phyloP scores from a whole-genome alignment of 2,888 invertebrate species.

The Drosophila anomalata region DNA sequence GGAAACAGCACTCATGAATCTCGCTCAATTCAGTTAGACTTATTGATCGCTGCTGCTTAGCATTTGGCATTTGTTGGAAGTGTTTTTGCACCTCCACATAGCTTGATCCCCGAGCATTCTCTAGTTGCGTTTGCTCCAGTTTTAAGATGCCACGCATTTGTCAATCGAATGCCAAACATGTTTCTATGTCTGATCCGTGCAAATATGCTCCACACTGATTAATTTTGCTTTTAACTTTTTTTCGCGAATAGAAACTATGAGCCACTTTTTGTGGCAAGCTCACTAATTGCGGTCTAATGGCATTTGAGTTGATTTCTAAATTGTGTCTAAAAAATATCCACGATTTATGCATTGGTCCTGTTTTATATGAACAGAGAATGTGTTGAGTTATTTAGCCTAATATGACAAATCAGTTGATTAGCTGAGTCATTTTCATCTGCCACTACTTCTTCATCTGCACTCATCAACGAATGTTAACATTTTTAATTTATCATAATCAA shows the following conservation, averaged over 20 bases:
- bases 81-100: conserved; percentile 22
- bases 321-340: conserved; percentile 22
- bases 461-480: conserved; percentile 1
- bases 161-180: conserved; percentile 73
- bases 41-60: conserved; percentile 46
- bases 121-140: conserved; percentile 62
- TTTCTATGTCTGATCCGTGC: conserved; percentile 60
- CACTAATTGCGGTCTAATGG: conserved; percentile 53
- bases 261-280: conserved; percentile 26
- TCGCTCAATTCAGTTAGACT: conserved; percentile 50
- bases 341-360: conserved; percentile 5
- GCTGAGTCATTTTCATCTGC: conserved; percentile 1
- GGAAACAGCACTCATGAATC: conserved; percentile 34
- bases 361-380: conserved; percentile 1
- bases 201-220: conserved; percentile 64
- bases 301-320: conserved; percentile 29
- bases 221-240: conserved; percentile 42
- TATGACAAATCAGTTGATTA: conserved; percentile 7
- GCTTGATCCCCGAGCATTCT: conserved; percentile 41
- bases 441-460: conserved; percentile 1
- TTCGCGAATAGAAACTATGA: conserved; percentile 19
- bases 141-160: conserved; percentile 73
- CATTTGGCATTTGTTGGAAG: conserved; percentile 64
- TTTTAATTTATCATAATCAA: conserved; percentile 27
- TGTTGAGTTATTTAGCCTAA: not conserved